Percentiles rank a stretch among this genome's conserved stretches.
These are phyloP conservation scores for Pristionchus arcanus DNA, from an alignment of 2,888 invertebrate species.

Conservation along the genomic window DNA sequence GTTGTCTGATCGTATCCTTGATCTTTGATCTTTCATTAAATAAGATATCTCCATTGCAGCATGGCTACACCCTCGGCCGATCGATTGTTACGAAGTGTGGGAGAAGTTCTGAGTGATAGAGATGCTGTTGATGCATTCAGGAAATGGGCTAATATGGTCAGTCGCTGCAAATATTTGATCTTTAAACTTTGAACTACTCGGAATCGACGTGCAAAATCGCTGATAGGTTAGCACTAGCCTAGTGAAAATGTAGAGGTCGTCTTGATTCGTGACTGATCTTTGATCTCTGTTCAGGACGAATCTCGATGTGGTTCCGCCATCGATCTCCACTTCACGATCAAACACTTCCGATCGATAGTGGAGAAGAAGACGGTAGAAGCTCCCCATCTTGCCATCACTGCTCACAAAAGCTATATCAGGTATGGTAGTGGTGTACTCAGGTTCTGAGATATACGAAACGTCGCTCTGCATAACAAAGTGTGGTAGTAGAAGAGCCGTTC, in stretches of 20 bases:
- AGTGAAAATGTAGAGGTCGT: background rate
- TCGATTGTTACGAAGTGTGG: constrained; percentile 5
- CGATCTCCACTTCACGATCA: constrained; percentile 52
- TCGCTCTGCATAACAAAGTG: background rate
- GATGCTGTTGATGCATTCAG: constrained; percentile 53
- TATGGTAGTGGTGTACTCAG: background rate
- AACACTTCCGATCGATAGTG: constrained; percentile 22
- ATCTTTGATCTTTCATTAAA: background rate
- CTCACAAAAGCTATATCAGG: constrained; percentile 53
- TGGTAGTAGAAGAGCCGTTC: too few relatives aligned
- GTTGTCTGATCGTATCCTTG: background rate
- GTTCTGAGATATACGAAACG: background rate
- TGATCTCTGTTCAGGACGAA: constrained; percentile 29
- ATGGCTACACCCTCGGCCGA: constrained; percentile 18
- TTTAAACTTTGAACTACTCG: constrained; percentile 1
- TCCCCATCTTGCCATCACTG: background rate
- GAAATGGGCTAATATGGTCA: constrained; percentile 43
- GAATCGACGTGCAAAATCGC: background rate
- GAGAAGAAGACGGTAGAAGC: constrained; percentile 25
- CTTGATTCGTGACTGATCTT: background rate
- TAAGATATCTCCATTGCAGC: background rate
- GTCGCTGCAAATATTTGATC: background rate
- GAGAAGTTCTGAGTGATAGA: constrained; percentile 35
- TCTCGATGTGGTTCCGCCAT: background rate
- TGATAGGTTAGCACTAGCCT: too few relatives aligned